Evolutionary conservation across 2,797 vertebrate genomes (phyloP).

Genomic region (Otus scops): DNA sequence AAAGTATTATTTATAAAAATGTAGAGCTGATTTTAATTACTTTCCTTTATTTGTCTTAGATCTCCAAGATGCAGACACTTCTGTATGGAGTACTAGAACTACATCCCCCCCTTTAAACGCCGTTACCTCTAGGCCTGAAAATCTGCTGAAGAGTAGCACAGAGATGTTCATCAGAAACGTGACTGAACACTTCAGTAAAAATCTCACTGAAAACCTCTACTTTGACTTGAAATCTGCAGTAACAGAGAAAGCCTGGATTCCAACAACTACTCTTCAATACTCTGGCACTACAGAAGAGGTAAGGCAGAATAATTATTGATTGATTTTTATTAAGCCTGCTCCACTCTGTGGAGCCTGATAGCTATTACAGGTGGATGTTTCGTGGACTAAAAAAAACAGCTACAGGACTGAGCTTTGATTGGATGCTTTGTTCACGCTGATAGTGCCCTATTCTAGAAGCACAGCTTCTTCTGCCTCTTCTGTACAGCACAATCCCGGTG

Average conservation of each 20-base stretch:
- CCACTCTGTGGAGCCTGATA: conserved; percentile 30
- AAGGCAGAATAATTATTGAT: conserved; percentile 38
- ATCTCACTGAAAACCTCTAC: not conserved
- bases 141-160: conserved; percentile 49
- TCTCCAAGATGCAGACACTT: conserved; percentile 53
- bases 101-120: conserved; percentile 1
- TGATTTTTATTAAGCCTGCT: conserved; percentile 46
- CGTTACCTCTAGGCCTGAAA: conserved; percentile 28
- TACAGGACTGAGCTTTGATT: not conserved
- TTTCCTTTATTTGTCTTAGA: conserved; percentile 62
- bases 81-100: conserved; percentile 26
- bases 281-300: conserved; percentile 72
- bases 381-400: not conserved
- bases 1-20: not conserved
- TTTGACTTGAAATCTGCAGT: conserved; percentile 15
- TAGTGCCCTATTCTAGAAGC: not conserved
- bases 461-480: not conserved
- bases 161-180: conserved; percentile 30
- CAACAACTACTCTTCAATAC: conserved; percentile 36
- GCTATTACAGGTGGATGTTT: conserved; percentile 31
- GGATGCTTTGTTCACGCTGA: not conserved
- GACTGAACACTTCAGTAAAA: conserved; percentile 48
- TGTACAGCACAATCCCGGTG: not conserved
- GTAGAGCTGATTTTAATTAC: not conserved
- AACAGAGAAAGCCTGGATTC: conserved; percentile 52